A percentile compares a stretch with the other conserved stretches of the same genome.
Conservation (phyloP, 2,888 invertebrate species). For the Endomychus coccineus region DNA sequence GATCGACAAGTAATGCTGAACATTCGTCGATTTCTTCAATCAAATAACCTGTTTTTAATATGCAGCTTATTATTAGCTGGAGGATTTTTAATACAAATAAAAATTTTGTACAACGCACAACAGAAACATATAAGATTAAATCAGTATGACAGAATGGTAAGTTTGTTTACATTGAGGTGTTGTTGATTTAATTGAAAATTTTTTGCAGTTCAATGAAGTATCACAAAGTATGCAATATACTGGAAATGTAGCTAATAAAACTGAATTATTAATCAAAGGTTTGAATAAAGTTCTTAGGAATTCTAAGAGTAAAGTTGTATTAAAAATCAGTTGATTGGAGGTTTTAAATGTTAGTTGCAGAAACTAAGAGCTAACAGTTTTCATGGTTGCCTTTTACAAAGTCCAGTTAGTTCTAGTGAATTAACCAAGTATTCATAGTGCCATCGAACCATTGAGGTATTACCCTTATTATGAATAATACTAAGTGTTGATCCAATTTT, state of each 20-base stretch:
- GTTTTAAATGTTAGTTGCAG: too few relatives aligned
- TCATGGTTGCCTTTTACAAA: too few relatives aligned
- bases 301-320: background rate
- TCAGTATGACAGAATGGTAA: constrained; percentile 14
- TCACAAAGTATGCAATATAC: constrained; percentile 23
- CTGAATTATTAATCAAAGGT: constrained; percentile 21
- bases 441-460: too few relatives aligned
- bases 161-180: background rate
- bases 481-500: too few relatives aligned
- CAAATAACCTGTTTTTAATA: constrained; percentile 12
- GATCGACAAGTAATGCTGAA: constrained; percentile 14
- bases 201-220: constrained; percentile 27
- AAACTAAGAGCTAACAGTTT: too few relatives aligned
- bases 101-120: constrained; percentile 10
- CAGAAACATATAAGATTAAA: constrained; percentile 12
- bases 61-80: constrained; percentile 9
- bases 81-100: constrained; percentile 11
- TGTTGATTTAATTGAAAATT: background rate
- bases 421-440: too few relatives aligned
- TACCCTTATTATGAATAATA: too few relatives aligned
- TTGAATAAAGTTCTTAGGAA: constrained; percentile 15
- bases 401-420: too few relatives aligned
- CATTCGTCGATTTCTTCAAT: constrained; percentile 11
- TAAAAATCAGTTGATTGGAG: background rate
- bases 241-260: constrained; percentile 24